Evolutionary conservation across 2,113 vertebrate species (phyloP).

Genomic region (Tympanuchus pallidicinctus): DNA sequence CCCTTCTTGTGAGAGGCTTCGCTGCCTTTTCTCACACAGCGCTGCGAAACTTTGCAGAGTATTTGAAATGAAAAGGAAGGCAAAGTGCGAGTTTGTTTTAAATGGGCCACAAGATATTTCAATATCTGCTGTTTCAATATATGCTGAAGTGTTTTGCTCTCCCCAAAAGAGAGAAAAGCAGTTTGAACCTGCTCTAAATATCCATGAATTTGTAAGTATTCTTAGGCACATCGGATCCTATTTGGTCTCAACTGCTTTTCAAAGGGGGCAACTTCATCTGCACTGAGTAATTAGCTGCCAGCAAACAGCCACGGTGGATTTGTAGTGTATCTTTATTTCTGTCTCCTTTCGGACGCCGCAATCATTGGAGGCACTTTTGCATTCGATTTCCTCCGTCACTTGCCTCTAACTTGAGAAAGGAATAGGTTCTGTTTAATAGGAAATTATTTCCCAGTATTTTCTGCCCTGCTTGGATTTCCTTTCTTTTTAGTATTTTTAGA

Average conservation of each 20-base stretch:
- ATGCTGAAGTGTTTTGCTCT: not conserved
- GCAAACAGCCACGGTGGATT: not conserved
- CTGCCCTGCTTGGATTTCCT: conserved; percentile 69
- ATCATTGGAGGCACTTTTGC: conserved; percentile 23
- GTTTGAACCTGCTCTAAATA: not conserved
- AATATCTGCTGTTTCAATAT: not conserved
- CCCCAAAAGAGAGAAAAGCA: not conserved
- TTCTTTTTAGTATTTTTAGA: conserved; percentile 80
- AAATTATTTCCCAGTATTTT: conserved; percentile 73
- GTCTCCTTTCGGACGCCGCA: conserved; percentile 13
- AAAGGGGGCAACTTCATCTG: not conserved
- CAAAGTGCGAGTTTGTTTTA: not conserved
- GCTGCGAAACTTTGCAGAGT: not conserved
- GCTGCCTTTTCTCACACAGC: not conserved
- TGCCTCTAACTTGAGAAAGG: conserved; percentile 62
- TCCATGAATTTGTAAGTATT: not conserved
- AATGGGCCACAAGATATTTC: not conserved
- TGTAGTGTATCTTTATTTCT: not conserved
- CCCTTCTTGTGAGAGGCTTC: not conserved
- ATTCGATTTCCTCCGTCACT: conserved; percentile 57
- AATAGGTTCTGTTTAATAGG: conserved; percentile 55
- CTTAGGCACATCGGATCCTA: not conserved
- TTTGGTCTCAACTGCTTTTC: not conserved
- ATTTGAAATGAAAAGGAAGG: not conserved
- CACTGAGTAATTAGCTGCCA: conserved; percentile 4